phyloP scores from a whole-genome alignment of 2,797 vertebrate genomes.

The Pseudochirops cupreus region DNA sequence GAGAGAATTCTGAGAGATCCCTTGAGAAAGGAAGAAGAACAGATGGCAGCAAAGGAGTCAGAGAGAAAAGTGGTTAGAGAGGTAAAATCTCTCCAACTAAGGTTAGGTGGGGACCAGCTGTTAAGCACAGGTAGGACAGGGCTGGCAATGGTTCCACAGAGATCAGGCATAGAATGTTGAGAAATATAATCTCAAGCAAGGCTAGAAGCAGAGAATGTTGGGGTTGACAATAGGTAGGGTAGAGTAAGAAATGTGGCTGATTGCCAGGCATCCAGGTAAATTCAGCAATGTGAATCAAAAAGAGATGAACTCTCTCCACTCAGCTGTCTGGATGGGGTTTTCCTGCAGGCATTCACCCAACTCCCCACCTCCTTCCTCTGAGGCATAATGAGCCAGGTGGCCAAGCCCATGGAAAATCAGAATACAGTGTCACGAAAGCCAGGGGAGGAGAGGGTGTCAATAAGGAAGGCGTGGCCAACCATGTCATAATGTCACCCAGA shows the following conservation, averaged over 20 bases:
- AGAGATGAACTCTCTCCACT: not conserved
- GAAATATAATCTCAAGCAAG: not conserved
- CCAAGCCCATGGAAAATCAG: not conserved
- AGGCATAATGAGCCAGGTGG: slow-evolving; percentile 4
- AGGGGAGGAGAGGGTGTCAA: not conserved
- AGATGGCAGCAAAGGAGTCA: not conserved
- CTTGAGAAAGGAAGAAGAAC: not conserved
- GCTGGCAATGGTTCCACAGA: not conserved
- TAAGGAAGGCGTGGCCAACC: not conserved
- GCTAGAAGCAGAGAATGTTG: not conserved
- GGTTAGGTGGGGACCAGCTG: not conserved
- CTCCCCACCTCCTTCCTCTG: not conserved
- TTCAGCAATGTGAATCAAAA: not conserved
- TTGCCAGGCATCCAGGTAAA: not conserved
- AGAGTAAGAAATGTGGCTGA: not conserved
- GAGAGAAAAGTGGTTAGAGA: not conserved
- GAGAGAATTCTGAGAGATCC: not conserved
- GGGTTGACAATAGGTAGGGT: not conserved
- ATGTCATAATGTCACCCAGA: not conserved
- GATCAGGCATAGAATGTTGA: not conserved
- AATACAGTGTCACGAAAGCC: not conserved
- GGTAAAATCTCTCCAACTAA: not conserved
- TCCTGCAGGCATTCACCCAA: not conserved
- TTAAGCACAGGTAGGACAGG: not conserved
- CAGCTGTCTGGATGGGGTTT: not conserved